Evolutionary conservation across 2,113 vertebrate species (phyloP).

Genomic region (Ameiurus melas): DNA sequence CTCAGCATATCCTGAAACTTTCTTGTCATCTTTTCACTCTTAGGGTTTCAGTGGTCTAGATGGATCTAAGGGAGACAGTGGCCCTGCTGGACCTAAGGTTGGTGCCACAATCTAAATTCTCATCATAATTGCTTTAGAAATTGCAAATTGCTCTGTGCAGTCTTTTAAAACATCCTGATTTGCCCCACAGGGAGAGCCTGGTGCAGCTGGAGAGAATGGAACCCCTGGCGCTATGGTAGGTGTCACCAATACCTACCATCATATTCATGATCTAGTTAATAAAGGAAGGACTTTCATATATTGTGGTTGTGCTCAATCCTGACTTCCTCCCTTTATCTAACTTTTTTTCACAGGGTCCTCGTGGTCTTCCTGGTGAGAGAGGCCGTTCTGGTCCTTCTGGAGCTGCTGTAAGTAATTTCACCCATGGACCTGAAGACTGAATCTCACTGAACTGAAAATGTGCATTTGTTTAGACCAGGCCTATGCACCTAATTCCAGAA

Average conservation of each 20-base stretch:
- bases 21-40: constrained; percentile 17
- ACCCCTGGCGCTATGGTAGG: constrained; percentile 92
- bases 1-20: not conserved
- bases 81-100: constrained; percentile 96
- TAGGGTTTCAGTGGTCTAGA: constrained; percentile 98
- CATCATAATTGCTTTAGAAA: not conserved
- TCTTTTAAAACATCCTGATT: constrained; percentile 14
- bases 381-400: constrained; percentile 86
- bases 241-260: not conserved
- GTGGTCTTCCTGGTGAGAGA: constrained; percentile 95
- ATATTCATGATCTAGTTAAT: not conserved
- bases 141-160: not conserved
- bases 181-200: constrained; percentile 83
- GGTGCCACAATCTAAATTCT: constrained; percentile 29
- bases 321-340: not conserved
- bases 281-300: not conserved
- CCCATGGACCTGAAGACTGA: not conserved
- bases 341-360: constrained; percentile 80
- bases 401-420: constrained; percentile 84
- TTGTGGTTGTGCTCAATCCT: not conserved
- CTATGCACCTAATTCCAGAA: too few relatives aligned
- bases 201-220: constrained; percentile 91
- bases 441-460: not conserved
- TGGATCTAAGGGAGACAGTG: constrained; percentile 92
- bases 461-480: not conserved